Evolutionary conservation across 2,888 invertebrate genomes (phyloP).

Genomic region (Eupithecia centaureata): DNA sequence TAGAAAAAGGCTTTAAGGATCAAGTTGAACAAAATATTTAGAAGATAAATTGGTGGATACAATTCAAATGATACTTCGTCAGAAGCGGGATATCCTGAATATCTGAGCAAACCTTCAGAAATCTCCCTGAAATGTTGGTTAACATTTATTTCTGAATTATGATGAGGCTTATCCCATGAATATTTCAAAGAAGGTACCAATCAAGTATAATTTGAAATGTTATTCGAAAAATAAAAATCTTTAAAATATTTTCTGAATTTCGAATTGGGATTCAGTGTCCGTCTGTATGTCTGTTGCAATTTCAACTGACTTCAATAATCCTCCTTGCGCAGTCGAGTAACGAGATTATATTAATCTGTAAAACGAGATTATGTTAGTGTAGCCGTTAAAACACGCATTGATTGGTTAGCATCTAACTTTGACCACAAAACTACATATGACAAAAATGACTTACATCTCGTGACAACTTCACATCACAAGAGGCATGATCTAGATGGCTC

Average conservation of each 20-base stretch:
- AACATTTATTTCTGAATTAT: conserved; percentile 36
- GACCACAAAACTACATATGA: too few species aligned
- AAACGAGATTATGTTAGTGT: too few species aligned
- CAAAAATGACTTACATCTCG: too few species aligned
- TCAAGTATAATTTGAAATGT: conserved; percentile 34
- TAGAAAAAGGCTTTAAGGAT: neutral
- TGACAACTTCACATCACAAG: too few species aligned
- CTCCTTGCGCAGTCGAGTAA: too few species aligned
- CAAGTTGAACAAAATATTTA: neutral
- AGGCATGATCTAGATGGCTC: too few species aligned
- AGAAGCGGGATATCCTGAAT: conserved; percentile 14
- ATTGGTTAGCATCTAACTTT: too few species aligned
- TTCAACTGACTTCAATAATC: too few species aligned
- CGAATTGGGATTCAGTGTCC: too few species aligned
- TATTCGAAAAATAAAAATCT: conserved; percentile 14
- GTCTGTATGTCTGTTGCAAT: too few species aligned
- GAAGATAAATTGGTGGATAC: neutral
- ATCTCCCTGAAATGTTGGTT: conserved; percentile 29
- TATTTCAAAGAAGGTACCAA: conserved; percentile 38
- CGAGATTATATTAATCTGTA: too few species aligned
- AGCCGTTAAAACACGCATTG: too few species aligned
- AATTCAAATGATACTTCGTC: neutral
- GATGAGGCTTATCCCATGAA: conserved; percentile 33
- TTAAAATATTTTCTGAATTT: neutral
- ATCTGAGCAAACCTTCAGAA: conserved; percentile 13